Conservation (phyloP, 2,888 invertebrate species). For the Lamellibrachia satsuma region DNA sequence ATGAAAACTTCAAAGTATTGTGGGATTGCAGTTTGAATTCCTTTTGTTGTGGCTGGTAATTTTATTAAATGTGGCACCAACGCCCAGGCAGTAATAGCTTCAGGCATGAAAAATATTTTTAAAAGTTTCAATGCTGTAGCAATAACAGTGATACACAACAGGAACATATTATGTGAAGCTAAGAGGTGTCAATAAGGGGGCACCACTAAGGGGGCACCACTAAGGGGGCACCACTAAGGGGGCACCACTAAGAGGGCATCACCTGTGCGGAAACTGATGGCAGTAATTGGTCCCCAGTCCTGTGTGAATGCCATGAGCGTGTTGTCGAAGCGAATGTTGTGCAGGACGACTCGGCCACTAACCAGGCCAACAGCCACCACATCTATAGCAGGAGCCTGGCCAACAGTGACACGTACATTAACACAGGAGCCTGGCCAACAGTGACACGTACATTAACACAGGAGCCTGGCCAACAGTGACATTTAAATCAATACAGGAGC, state of each 20-base stretch:
- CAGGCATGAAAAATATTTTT: not conserved
- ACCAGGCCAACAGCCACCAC: constrained; percentile 87
- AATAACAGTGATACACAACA: not conserved
- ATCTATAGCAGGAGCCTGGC: constrained; percentile 86
- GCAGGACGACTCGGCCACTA: constrained; percentile 83
- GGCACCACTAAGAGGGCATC: not conserved
- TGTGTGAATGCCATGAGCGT: constrained; percentile 85
- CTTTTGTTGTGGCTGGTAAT: not conserved
- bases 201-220: too few relatives aligned
- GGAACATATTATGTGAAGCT: too few relatives aligned
- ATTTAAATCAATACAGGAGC: too few relatives aligned
- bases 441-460: not conserved
- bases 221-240: too few relatives aligned
- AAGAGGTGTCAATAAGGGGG: too few relatives aligned
- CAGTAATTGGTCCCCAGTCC: constrained; percentile 89
- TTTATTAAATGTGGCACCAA: not conserved
- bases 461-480: too few relatives aligned
- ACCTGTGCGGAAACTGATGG: constrained; percentile 81
- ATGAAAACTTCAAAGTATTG: not conserved
- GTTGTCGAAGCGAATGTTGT: constrained; percentile 87
- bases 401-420: not conserved
- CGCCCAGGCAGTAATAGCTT: not conserved
- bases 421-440: not conserved
- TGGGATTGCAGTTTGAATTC: not conserved
- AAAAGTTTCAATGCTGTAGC: not conserved